Evolutionary conservation across 2,888 invertebrate genomes (phyloP).

Genomic region (Andrena flavipes): DNA sequence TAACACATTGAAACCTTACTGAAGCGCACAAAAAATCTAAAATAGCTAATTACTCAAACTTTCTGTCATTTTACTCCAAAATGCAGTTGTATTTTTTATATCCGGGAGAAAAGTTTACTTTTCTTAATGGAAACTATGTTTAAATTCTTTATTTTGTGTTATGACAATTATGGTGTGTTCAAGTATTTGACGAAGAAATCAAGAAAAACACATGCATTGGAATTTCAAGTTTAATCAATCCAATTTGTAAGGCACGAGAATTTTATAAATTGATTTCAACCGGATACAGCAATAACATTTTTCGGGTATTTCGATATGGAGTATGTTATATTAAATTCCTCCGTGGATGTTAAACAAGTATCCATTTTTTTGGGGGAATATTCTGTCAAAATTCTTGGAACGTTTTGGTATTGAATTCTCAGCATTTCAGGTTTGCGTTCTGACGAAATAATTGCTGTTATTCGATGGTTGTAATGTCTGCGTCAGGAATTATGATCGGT

Average conservation of each 20-base stretch:
- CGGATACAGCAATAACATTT: not conserved
- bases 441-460: not conserved
- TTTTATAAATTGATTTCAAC: not conserved
- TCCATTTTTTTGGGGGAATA: not conserved
- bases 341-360: too few species aligned
- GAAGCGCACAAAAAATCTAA: too few species aligned
- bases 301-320: too few species aligned
- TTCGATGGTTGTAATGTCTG: not conserved
- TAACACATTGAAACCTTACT: not conserved
- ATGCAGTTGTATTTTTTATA: too few species aligned
- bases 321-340: too few species aligned
- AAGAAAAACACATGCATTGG: not conserved
- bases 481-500: not conserved
- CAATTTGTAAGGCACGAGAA: too few species aligned
- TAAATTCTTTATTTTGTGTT: not conserved
- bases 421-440: not conserved
- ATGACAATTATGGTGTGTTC: not conserved
- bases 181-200: not conserved
- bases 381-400: not conserved
- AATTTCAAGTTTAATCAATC: not conserved
- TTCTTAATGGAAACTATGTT: too few species aligned
- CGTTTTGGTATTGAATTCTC: not conserved
- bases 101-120: too few species aligned
- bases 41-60: too few species aligned
- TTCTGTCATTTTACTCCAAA: too few species aligned